Conservation (phyloP, 1,140 invertebrate genomes). For the Atta cephalotes region DNA sequence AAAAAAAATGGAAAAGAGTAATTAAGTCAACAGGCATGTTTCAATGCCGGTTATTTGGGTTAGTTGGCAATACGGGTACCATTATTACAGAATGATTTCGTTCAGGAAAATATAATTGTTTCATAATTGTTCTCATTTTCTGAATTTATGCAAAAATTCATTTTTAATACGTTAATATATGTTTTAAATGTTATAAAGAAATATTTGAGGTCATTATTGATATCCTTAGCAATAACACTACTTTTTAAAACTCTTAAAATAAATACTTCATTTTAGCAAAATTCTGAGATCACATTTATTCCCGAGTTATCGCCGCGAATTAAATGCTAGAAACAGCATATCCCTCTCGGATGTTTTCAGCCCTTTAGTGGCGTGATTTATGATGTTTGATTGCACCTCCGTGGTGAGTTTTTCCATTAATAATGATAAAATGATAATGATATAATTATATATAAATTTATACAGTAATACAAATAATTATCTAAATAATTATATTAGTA, state of each 20-base stretch:
- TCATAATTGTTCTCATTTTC: neutral
- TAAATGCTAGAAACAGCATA: neutral
- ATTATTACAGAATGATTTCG: neutral
- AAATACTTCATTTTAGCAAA: neutral
- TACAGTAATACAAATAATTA: too few relatives aligned
- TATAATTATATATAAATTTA: too few relatives aligned
- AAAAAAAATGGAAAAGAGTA: slow-evolving; percentile 67
- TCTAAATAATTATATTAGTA: too few relatives aligned
- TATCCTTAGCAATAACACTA: neutral
- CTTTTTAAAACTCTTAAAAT: neutral
- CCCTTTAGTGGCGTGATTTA: too few relatives aligned
- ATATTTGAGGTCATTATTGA: neutral
- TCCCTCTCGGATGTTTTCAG: neutral
- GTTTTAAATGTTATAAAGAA: neutral
- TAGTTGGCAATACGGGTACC: slow-evolving; percentile 48
- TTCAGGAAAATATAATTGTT: neutral
- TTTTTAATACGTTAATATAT: neutral
- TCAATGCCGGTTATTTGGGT: slow-evolving; percentile 64
- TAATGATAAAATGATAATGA: too few relatives aligned
- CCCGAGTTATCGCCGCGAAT: neutral
- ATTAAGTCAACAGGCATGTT: slow-evolving; percentile 65
- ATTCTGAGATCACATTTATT: neutral
- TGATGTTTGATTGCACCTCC: too few relatives aligned
- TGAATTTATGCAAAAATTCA: neutral
- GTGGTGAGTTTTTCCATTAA: too few relatives aligned